Base-by-base conservation (phyloP, 2,113 vertebrate genomes). In the Numida meleagris region DNA sequence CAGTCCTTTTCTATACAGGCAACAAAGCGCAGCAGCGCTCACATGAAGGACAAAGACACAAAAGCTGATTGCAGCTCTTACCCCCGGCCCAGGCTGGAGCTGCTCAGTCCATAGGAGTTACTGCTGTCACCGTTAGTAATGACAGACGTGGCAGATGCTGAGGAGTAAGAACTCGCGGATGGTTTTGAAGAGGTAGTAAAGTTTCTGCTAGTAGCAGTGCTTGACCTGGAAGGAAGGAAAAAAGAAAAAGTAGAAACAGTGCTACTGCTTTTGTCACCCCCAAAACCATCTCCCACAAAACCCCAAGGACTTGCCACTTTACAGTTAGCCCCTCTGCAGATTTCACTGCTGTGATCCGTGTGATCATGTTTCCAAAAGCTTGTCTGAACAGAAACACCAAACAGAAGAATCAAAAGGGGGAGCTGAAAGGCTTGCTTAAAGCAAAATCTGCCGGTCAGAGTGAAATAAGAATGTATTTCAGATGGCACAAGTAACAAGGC, bases 121-220 rank as follows among this genome's bases (percentile, higher is more conserved):
- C 97, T 98, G 98, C 98, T 98, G 97, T 99, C 99, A 94, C 99
- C 98, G 14, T 99, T 99, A 94, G 98, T 98, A 96, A 99, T 98
- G 84, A 98, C 98, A 96, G 98, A 98, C 90, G 98, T 98, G 96
- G 98, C 97, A 95, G 98, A 98, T 90, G 98, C 97, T 93, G 99
- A 98, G 79, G 98, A 98, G 95, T 98, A 99, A 96, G 98, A 98
- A 94, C 97, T 98, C 89, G 97, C 87, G 94, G 99, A 98, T 94
- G 99, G 98, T 97, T 99, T 99, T 96, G 98, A 98, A 98, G 99
- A 99, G 97, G 99, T 99, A 98, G 99, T 98, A 96, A 99, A 99
- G 97, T 98, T 99, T 97, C 99, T 99, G 87, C 98, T 99, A 96
- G 98, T 97, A 84, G 98, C 98, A 96, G 98, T 98, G 97, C 98